Conservation (phyloP, 2,888 invertebrate genomes). For the Tenthredo scrophulariae region DNA sequence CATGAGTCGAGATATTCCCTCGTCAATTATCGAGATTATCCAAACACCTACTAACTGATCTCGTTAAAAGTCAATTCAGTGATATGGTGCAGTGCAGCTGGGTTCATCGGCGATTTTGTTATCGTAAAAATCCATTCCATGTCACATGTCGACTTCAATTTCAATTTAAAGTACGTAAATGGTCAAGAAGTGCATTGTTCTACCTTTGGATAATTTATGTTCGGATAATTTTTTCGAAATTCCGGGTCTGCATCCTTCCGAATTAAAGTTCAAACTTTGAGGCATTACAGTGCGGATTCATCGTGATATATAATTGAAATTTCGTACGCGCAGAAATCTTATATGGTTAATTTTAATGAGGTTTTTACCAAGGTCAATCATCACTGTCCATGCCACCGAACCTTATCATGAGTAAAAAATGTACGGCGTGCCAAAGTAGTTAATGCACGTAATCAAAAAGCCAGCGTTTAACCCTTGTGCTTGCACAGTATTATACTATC, state of each 20-base stretch:
- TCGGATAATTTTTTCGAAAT: not conserved
- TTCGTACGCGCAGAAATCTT: not conserved
- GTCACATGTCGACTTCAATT: not conserved
- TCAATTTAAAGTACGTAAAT: not conserved
- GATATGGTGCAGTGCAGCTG: not conserved
- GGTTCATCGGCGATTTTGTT: not conserved
- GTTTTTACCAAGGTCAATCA: constrained; percentile 1
- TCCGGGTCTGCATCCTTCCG: not conserved
- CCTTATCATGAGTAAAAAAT: constrained; percentile 21
- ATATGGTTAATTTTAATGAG: not conserved
- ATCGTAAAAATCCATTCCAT: not conserved
- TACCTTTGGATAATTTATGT: not conserved
- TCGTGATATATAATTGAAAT: not conserved
- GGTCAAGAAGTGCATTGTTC: not conserved
- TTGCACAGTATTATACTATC: constrained; percentile 6
- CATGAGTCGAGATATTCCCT: not conserved
- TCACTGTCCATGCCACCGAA: not conserved
- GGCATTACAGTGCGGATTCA: not conserved
- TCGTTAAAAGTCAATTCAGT: not conserved
- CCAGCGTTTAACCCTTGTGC: not conserved
- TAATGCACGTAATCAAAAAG: constrained; percentile 18
- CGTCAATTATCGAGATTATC: not conserved
- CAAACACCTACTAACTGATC: not conserved
- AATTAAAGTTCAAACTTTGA: not conserved
- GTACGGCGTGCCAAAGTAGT: constrained; percentile 7